Conservation (phyloP, 2,797 vertebrate genomes). For the Pyrocephalus nanus region DNA sequence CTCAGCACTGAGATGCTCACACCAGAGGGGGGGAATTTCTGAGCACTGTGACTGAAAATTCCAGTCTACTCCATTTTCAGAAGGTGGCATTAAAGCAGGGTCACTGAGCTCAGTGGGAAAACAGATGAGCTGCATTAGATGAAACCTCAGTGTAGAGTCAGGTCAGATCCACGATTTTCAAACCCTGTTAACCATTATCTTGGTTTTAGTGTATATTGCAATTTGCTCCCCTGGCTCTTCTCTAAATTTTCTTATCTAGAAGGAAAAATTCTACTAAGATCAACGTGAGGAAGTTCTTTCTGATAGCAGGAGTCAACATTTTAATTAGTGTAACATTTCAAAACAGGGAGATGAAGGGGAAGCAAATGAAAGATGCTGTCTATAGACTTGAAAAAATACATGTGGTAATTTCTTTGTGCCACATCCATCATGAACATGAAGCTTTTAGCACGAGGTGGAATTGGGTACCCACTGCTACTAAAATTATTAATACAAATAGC, state of each 20-base stretch:
- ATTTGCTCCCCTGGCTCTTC: background rate
- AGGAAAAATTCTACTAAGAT: background rate
- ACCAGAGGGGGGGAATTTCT: background rate
- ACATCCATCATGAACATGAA: background rate
- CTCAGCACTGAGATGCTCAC: background rate
- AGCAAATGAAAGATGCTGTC: background rate
- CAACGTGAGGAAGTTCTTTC: background rate
- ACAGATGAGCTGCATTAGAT: background rate
- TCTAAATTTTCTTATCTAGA: background rate
- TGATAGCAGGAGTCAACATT: background rate
- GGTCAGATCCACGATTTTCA: background rate
- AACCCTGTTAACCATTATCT: background rate
- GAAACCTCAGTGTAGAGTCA: background rate
- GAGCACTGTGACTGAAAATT: background rate
- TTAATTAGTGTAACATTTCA: background rate
- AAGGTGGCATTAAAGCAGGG: background rate
- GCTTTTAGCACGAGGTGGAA: background rate
- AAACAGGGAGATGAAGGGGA: background rate
- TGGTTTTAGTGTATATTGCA: background rate
- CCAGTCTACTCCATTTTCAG: slow-evolving; percentile 8
- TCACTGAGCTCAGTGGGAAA: background rate
- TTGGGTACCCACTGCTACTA: background rate
- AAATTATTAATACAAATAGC: background rate
- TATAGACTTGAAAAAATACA: background rate
- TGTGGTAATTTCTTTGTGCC: background rate